Evolutionary conservation across 1,140 invertebrate genomes (phyloP), one percentile per base, ranked within the genome.

Genomic region (Trypoxylus dichotomus): DNA sequence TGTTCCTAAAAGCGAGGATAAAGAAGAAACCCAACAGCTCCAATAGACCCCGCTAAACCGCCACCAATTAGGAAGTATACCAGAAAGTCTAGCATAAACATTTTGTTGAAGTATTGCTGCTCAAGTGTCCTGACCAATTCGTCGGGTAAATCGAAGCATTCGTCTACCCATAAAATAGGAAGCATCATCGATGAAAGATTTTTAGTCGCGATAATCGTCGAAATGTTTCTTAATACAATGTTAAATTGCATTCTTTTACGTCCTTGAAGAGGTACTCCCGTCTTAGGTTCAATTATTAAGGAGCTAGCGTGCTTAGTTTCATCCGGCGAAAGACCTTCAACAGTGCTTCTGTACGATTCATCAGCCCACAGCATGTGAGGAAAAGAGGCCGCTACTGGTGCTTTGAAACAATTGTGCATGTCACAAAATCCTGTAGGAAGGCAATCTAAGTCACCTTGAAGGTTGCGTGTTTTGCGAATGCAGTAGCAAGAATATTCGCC

Each of bases 301-400:
- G 74, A 81, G 6, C 79, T 79, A 5, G 13, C 75, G 79, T 84
- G 82, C 24, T 77, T 80, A 10, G 79, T 77, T 60, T 75, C 15
- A 71, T 81, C 42, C 19, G 74, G 76, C 15, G 79, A 15, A 24
- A 83, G 41, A 43, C 80, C 81, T 25, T 68, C 43, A 3, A 83
- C 79, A 74, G 10, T 77, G 1, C 24, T 78, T 19, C 77, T 10
- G 76, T 83, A 83, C 32, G 79, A 74, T 60, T 80, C 76, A 76
- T 83, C 79, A 5, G 81, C 83, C 76, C 80, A 79, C 25, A 84
- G 43, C 42, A 83, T 82, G 78, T 84, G 83, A 10, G 83, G 83
- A 43, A 81, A 81, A 1, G 83, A 83, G 25, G 82, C 42, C 58
- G 83, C 41, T 21, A 82, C 42, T 11, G 83, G 77, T 78, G 42